Evolutionary conservation across 2,797 vertebrate genomes (phyloP).

Genomic region (Antrozous pallidus): DNA sequence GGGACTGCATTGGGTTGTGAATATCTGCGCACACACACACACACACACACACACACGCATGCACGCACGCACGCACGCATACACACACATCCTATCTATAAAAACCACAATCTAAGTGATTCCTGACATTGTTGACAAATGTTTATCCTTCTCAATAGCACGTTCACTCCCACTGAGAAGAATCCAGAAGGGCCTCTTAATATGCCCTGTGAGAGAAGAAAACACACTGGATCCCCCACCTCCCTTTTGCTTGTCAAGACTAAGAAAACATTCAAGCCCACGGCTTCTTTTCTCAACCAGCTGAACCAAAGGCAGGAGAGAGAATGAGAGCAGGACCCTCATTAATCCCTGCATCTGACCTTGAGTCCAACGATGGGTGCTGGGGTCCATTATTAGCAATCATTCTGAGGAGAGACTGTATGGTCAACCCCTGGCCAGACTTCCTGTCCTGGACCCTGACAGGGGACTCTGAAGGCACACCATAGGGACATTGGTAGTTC

Average conservation of each 20-base stretch:
- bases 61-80: neutral
- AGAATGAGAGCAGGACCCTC: neutral
- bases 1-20: neutral
- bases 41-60: neutral
- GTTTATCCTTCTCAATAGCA: neutral
- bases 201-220: neutral
- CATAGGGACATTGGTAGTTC: neutral
- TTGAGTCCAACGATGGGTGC: neutral
- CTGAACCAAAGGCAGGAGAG: neutral
- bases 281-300: neutral
- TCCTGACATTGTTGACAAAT: neutral
- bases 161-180: neutral
- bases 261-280: neutral
- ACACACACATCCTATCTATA: neutral
- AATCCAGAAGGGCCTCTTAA: neutral
- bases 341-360: neutral
- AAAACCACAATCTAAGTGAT: constrained; percentile 24
- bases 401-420: neutral
- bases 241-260: neutral
- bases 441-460: neutral
- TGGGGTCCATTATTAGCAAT: fast-evolving
- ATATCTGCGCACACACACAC: neutral
- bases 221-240: neutral
- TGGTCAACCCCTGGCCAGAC: neutral
- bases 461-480: neutral